Evolutionary conservation across 2,797 vertebrate genomes (phyloP), one percentile per base, ranked within the genome.

Genomic region (Phrynocephalus forsythii): DNA sequence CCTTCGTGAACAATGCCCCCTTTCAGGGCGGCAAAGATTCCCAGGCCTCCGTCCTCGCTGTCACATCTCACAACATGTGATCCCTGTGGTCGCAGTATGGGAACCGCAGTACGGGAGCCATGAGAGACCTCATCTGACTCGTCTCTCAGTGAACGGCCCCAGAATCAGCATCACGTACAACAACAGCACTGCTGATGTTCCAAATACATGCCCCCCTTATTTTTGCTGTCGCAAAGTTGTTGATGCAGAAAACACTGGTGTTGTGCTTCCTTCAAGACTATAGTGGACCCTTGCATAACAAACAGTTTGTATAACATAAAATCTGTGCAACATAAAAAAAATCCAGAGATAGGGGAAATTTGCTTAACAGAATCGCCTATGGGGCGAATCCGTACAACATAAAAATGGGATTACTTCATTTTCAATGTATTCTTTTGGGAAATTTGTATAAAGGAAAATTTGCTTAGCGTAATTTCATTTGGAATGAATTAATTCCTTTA

Each of bases 1-100:
- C 79, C 67, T 90, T 88, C 82, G 68, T 90, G 84, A 90, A 91
- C 90, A 91, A 68, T 1, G 0, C 60, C 88, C 91, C 86, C 91
- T 86, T 84, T 87, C 76, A 50, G 50, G 16, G 24, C 50, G 44
- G 83, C 86, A 60, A 82, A 71, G 77, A 10, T 88, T 93, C 94
- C 92, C 94, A 94, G 92, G 87, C 67, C 28, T 63, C 4, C 44
- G 1, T 85, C 91, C 75, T 82, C 22, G 0, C 18, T 60, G 79
- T 89, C 84, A 91, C 30, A 52, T 6, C 90, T 91, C 86, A 75
- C 83, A 86, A 75, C 83, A 85, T 88, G 83, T 85, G 86, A 82
- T 75, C 79, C 30, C 79, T 50, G 28, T 24, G 85, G 75, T 28
- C 22, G 2, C 72, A 83, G 79, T 33, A 60, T 82, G 77, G 66